Evolutionary conservation across 2,113 vertebrate genomes (phyloP).

Genomic region (Balaeniceps rex): DNA sequence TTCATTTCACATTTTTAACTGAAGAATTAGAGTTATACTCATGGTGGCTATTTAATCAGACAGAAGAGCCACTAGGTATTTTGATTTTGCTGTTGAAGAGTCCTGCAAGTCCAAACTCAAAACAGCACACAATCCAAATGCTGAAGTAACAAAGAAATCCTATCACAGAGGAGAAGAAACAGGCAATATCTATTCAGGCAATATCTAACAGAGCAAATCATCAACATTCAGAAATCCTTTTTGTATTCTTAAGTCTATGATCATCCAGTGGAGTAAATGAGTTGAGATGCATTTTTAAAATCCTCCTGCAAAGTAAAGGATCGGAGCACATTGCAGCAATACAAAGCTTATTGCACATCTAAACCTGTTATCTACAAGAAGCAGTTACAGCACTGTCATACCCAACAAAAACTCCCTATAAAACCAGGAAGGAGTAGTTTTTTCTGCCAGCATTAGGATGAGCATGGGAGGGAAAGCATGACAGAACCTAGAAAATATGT

Average conservation of each 20-base stretch:
- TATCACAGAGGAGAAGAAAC: background rate
- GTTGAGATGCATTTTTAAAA: slow-evolving; percentile 11
- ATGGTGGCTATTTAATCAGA: background rate
- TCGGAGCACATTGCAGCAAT: background rate
- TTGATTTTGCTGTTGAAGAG: background rate
- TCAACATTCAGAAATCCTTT: background rate
- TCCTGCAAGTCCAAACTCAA: background rate
- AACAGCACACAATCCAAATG: background rate
- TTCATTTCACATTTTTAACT: background rate
- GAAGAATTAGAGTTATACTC: background rate
- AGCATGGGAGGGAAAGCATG: background rate
- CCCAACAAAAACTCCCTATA: background rate
- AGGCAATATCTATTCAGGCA: background rate
- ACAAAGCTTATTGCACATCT: background rate
- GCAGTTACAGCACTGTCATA: background rate
- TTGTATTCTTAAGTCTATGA: background rate
- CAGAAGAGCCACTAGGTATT: background rate
- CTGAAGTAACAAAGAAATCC: background rate
- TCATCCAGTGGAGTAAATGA: slow-evolving; percentile 18
- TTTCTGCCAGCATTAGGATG: background rate
- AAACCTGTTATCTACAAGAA: background rate
- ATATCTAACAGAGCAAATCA: background rate
- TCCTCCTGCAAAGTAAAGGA: background rate
- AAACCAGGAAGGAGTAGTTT: background rate
- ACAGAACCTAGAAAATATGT: background rate